These are phyloP conservation scores for Zapornia atra DNA, from an alignment of 2,113 vertebrate genomes.

Conservation along the genomic window DNA sequence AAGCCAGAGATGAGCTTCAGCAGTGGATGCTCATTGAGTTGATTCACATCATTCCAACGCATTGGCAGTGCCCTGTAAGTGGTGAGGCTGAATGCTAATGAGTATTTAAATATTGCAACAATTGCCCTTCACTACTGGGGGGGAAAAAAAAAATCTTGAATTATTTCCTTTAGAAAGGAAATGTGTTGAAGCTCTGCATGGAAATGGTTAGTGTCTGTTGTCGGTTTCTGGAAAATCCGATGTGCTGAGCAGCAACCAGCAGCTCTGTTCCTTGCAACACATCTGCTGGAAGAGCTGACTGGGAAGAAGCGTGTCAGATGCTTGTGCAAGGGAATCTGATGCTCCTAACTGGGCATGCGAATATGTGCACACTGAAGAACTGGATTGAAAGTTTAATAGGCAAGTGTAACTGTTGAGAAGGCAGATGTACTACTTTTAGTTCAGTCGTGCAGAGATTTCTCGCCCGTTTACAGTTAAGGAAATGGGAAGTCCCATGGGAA, in stretches of 20 bases:
- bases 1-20: background rate
- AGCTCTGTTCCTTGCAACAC: background rate
- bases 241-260: background rate
- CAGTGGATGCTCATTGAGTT: background rate
- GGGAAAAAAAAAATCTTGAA: background rate
- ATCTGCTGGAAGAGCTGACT: background rate
- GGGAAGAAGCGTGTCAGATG: background rate
- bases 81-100: background rate
- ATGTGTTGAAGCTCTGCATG: background rate
- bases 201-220: background rate
- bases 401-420: background rate
- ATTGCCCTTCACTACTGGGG: background rate
- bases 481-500: background rate
- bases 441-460: background rate
- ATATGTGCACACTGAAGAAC: background rate
- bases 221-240: background rate
- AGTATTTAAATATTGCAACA: background rate
- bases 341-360: background rate
- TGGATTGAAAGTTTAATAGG: background rate
- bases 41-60: rapidly evolving
- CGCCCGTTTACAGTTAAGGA: slow-evolving; percentile 12
- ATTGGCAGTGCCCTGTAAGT: background rate
- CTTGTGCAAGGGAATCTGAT: background rate
- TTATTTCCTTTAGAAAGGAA: background rate
- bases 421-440: background rate